Percentiles rank a stretch among this genome's conserved stretches.
Evolutionary conservation across 2,113 vertebrate genomes (phyloP).

Genomic region (Onychostoma macrolepis): DNA sequence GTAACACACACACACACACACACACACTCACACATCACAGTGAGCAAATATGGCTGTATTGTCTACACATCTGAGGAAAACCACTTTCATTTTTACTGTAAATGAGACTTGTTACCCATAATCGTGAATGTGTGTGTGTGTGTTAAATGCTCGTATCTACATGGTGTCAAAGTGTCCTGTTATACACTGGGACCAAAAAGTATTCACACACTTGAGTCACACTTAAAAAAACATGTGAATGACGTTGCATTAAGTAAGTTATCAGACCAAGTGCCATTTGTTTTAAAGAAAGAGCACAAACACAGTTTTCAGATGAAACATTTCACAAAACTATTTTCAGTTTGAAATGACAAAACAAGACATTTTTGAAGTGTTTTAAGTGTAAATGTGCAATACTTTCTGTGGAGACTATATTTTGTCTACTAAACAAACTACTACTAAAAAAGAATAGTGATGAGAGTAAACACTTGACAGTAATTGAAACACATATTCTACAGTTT

Average conservation of each 20-base stretch:
- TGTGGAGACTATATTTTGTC: not conserved
- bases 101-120: conserved; percentile 13
- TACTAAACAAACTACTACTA: not conserved
- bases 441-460: not conserved
- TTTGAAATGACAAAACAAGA: not conserved
- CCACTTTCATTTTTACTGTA: conserved; percentile 11
- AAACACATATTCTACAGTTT: not conserved
- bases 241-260: not conserved
- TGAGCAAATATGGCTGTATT: not conserved
- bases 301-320: not conserved
- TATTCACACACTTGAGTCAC: not conserved
- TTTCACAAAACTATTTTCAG: not conserved
- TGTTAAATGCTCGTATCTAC: no score
- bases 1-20: not conserved
- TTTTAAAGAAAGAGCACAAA: not conserved
- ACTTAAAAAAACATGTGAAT: not conserved
- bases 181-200: not conserved
- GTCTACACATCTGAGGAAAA: conserved; percentile 14
- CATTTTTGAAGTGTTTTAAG: not conserved
- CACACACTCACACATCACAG: not conserved
- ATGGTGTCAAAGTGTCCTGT: not conserved
- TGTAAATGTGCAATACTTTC: not conserved
- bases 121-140: not conserved
- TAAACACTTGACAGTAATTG: not conserved
- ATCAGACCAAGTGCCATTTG: not conserved